Conservation (phyloP, 2,888 invertebrate species). For the Parasteatoda lunata region DNA sequence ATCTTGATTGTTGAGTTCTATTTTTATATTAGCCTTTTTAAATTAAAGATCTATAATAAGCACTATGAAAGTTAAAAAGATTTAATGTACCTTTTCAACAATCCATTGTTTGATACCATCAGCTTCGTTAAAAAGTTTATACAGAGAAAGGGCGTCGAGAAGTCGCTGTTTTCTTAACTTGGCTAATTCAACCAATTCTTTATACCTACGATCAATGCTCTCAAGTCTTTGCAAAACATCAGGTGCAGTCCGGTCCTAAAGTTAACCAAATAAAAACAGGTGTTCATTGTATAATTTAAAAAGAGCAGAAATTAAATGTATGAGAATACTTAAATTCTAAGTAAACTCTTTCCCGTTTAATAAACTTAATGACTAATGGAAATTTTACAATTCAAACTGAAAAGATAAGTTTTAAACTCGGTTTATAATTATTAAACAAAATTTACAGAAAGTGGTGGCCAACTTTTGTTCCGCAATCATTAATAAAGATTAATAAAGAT, state of each 20-base stretch:
- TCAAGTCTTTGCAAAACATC: conserved; percentile 88
- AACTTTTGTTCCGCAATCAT: no score
- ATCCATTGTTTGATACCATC: conserved; percentile 99
- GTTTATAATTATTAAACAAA: no score
- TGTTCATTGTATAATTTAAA: background rate
- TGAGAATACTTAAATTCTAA: no score
- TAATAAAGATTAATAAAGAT: no score
- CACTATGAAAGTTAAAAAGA: no score
- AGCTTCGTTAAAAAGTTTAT: conserved; percentile 97
- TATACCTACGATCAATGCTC: conserved; percentile 94
- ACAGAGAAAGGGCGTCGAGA: conserved; percentile 95
- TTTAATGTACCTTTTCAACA: conserved; percentile 85
- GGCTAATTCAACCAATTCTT: conserved; percentile 94
- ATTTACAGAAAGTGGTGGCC: no score
- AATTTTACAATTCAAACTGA: background rate
- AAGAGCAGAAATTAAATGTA: background rate
- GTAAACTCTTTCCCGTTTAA: no score
- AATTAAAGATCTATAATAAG: no score
- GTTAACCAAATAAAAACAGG: conserved; percentile 5
- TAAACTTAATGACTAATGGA: no score
- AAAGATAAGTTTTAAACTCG: no score
- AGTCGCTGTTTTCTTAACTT: conserved; percentile 96
- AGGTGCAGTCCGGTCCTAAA: conserved; percentile 76
- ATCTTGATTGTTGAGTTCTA: no score
- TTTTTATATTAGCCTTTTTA: no score